These are phyloP conservation scores for Otocyon megalotis DNA, from an alignment of 2,113 vertebrate species.

Conservation along the genomic window DNA sequence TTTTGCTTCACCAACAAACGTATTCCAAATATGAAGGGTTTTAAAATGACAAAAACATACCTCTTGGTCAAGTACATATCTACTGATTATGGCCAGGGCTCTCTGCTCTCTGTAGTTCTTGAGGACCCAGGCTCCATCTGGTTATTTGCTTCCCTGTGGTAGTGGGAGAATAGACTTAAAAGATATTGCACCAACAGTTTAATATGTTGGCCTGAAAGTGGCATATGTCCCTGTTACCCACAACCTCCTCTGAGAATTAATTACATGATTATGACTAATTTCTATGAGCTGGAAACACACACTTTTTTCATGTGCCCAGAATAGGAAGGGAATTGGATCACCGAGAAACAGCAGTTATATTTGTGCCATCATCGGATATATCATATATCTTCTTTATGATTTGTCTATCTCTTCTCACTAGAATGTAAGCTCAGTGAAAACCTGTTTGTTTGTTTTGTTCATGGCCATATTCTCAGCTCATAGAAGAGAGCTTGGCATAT, in stretches of 20 bases:
- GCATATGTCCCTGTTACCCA: not conserved
- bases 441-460: constrained; percentile 33
- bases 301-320: not conserved
- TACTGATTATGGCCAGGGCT: not conserved
- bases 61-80: not conserved
- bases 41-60: not conserved
- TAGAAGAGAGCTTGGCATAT: not conserved
- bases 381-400: not conserved
- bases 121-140: not conserved
- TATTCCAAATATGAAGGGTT: not conserved
- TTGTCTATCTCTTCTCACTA: not conserved
- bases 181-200: not conserved
- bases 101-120: not conserved
- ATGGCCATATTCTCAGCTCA: not conserved
- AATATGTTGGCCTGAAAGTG: not conserved
- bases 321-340: not conserved
- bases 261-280: not conserved
- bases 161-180: not conserved
- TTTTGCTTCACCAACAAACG: not conserved
- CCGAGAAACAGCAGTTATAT: not conserved
- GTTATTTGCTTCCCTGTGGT: not conserved
- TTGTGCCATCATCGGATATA: not conserved
- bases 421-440: not conserved
- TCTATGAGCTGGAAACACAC: not conserved
- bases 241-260: not conserved